These are phyloP conservation scores for Corythucha ciliata DNA, from an alignment of 2,888 invertebrate species.

Conservation along the genomic window DNA sequence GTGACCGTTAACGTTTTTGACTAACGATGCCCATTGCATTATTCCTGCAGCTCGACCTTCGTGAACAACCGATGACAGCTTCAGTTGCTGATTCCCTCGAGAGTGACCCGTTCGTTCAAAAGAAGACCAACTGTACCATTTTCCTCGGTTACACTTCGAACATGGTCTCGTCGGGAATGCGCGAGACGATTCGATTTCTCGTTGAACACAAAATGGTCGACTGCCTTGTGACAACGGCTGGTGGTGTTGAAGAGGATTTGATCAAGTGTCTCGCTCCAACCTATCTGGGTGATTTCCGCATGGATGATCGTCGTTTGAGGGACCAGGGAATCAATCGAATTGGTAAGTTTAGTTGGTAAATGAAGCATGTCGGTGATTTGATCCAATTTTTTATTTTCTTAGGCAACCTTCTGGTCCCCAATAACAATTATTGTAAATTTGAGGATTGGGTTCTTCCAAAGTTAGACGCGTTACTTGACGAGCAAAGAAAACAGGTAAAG, in stretches of 20 bases:
- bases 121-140: constrained; percentile 78
- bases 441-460: constrained; percentile 96
- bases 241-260: constrained; percentile 96
- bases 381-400: too few species aligned
- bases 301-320: constrained; percentile 69
- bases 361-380: too few species aligned
- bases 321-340: constrained; percentile 82
- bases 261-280: constrained; percentile 97
- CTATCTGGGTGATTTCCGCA: constrained; percentile 79
- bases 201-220: constrained; percentile 82
- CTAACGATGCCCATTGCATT: constrained; percentile 4
- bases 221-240: constrained; percentile 94
- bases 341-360: constrained; percentile 18
- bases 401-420: constrained; percentile 92
- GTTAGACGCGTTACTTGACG: constrained; percentile 77
- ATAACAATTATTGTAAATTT: constrained; percentile 95
- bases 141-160: constrained; percentile 97
- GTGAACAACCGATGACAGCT: constrained; percentile 56
- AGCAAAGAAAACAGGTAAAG: constrained; percentile 61
- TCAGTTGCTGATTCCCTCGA: constrained; percentile 59
- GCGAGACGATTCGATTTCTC: constrained; percentile 83
- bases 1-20: not conserved
- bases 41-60: constrained; percentile 53
- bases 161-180: constrained; percentile 86
- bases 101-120: constrained; percentile 68